Evolutionary conservation across 2,113 vertebrate genomes (phyloP), one percentile per base, ranked within the genome.

Genomic region (Etheostoma spectabile): DNA sequence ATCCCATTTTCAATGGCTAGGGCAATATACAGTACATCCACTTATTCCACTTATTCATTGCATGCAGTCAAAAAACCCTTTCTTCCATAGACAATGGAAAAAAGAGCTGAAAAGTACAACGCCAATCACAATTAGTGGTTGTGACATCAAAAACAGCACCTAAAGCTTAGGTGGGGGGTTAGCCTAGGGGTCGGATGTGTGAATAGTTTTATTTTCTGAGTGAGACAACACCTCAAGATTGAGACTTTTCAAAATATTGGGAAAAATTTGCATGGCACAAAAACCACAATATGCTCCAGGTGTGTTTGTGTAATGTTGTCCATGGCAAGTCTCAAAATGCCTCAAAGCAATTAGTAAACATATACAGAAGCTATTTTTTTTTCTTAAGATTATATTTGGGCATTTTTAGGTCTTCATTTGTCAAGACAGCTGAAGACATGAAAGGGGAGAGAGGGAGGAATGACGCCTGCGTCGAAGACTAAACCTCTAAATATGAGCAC

Each of bases 1-100:
- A 82, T 87, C 71, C 81, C 79, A 75, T 84, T 87, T 85, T 80
- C 81, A 80, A 62, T 21, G 76, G 57, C 74, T 35, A 78, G 30
- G 69, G 55, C 42, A 90, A 68, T 35, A 22, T 74, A 79, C 55
- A 24, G 67, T 53, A 53, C 30, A 30, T 30, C 30, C 30, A 30
- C 30, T 30, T 30, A 30, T 30, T 30, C 35, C 33, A 79, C 33
- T 56, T 81, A 21, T 83, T 88, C 49, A 65, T 5, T 48, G 72
- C 61, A 79, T 66, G 24, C 22, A 82, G 53, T 53, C 56, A 80
- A 70, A 80, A 45, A 57, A 19, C 38, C 15, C 85, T 79, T 77
- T 27, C 78, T 80, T 46, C 10, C 15, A 27, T 19, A 27, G 38
- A 42, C 38, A 42, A 1, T 6, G 66, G 19, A 61, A 82, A 70